Conservation (phyloP, 2,797 vertebrate genomes). For the Atherinosoma microstoma region DNA sequence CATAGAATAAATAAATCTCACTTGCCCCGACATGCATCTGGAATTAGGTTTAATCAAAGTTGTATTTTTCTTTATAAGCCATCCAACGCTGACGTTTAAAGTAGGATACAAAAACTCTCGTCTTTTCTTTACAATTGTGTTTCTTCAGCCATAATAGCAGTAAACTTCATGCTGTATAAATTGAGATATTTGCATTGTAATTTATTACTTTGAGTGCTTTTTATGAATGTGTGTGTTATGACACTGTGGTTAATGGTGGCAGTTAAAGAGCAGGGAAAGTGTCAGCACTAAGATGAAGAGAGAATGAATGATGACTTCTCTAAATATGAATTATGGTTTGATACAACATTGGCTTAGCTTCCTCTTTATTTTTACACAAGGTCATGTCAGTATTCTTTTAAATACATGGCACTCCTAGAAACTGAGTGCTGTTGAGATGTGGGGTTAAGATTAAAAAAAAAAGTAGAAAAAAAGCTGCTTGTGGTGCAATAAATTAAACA, state of each 20-base stretch:
- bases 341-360: constrained; percentile 62
- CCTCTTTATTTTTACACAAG: constrained; percentile 66
- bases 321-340: constrained; percentile 56
- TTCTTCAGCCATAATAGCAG: constrained; percentile 12
- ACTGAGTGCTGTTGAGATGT: constrained; percentile 14
- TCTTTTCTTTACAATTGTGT: not conserved
- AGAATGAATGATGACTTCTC: constrained; percentile 55
- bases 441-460: not conserved
- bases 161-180: constrained; percentile 31
- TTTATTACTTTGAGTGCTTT: constrained; percentile 53
- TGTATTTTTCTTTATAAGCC: not conserved
- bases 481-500: constrained; percentile 6
- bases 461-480: not conserved
- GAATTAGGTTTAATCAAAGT: not conserved
- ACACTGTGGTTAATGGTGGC: constrained; percentile 59
- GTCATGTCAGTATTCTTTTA: constrained; percentile 41
- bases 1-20: not conserved
- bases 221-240: constrained; percentile 53
- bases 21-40: not conserved
- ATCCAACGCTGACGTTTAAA: not conserved
- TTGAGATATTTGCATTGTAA: constrained; percentile 55
- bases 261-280: constrained; percentile 59
- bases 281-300: constrained; percentile 46
- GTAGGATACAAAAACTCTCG: not conserved
- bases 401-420: constrained; percentile 19